Conservation (phyloP, 2,797 vertebrate species). For the Tinamus major region DNA sequence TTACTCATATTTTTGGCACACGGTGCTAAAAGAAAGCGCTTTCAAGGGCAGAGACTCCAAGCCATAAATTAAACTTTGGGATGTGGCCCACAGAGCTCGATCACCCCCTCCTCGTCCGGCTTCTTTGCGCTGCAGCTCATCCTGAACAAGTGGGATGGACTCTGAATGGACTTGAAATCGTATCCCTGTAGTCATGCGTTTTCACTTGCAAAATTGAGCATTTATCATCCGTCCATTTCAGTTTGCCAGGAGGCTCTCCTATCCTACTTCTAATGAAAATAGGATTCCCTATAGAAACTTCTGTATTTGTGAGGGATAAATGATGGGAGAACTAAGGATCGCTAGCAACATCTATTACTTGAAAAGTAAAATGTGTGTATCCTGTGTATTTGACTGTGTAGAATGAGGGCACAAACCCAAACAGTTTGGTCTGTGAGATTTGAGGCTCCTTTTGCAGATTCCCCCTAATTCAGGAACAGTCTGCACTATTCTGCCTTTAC, state of each 20-base stretch:
- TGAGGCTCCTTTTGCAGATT: neutral
- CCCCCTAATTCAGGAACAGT: neutral
- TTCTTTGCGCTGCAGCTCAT: neutral
- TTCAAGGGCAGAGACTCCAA: neutral
- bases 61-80: neutral
- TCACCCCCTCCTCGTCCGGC: neutral
- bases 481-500: neutral
- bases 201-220: neutral
- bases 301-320: neutral
- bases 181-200: neutral
- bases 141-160: too few relatives aligned
- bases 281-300: neutral
- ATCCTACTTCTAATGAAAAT: neutral
- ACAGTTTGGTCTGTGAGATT: neutral
- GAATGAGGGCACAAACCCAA: neutral
- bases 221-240: neutral
- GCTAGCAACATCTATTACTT: neutral
- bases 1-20: neutral
- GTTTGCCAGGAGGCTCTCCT: neutral
- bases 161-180: neutral
- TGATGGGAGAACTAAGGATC: neutral
- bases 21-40: neutral
- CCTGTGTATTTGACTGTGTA: neutral
- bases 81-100: neutral
- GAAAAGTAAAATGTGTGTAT: neutral